A percentile compares a stretch with the other conserved stretches of the same genome.
phyloP scores from a whole-genome alignment of 30 jellyfish, hydroid and myxozoan genomes.

The Nemopilema nomurai region DNA sequence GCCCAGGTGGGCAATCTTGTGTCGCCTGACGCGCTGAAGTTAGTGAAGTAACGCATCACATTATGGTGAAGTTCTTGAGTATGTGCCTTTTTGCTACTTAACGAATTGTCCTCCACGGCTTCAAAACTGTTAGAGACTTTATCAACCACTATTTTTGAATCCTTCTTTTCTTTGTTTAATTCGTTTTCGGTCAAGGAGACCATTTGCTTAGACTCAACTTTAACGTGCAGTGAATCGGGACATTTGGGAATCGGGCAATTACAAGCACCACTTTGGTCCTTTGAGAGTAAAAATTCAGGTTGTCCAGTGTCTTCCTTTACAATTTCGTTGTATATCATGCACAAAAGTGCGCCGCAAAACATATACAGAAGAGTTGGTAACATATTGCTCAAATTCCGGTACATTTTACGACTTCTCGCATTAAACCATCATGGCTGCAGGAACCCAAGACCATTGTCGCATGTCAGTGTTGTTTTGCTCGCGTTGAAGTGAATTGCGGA shows the following conservation, averaged over 20 bases:
- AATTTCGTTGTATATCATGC: conserved; percentile 6
- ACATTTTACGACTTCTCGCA: too few relatives aligned
- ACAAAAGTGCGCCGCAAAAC: conserved; percentile 18
- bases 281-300: too few relatives aligned
- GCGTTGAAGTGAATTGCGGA: background rate
- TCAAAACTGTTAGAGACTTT: background rate
- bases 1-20: conserved; percentile 34
- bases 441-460: background rate
- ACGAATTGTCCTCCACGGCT: background rate
- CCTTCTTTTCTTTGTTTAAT: background rate
- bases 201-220: background rate
- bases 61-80: background rate
- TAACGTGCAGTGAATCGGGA: background rate
- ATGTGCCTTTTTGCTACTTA: background rate
- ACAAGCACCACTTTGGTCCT: background rate
- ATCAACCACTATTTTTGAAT: background rate
- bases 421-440: too few relatives aligned
- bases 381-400: background rate
- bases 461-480: background rate
- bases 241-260: background rate
- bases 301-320: background rate
- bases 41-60: background rate
- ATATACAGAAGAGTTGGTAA: conserved; percentile 5
- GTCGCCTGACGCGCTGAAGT: background rate
- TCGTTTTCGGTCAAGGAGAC: background rate